These are phyloP conservation scores for Cephus pygmeus DNA, from an alignment of 2,888 invertebrate genomes.

Conservation along the genomic window DNA sequence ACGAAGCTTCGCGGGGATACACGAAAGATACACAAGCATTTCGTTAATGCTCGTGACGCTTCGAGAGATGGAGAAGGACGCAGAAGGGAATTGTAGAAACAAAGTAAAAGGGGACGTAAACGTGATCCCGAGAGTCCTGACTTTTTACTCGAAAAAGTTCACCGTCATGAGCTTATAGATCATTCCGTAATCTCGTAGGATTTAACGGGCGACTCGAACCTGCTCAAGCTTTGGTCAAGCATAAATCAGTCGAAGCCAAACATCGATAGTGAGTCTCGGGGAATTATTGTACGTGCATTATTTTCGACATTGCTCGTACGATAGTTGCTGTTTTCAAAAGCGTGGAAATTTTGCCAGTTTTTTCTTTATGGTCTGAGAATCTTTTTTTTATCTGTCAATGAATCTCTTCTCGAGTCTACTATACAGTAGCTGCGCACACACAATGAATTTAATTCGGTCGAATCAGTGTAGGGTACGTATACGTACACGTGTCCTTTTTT, in stretches of 20 bases:
- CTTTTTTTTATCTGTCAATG: background rate
- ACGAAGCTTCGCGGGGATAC: background rate
- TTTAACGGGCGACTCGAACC: background rate
- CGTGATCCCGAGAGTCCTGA: background rate
- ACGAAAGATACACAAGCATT: background rate
- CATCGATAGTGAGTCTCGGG: background rate
- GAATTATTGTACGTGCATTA: background rate
- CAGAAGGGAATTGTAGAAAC: background rate
- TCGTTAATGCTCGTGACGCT: background rate
- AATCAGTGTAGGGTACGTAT: background rate
- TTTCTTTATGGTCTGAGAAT: background rate
- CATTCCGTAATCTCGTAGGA: background rate
- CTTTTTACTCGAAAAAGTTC: background rate
- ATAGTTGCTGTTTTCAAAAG: background rate
- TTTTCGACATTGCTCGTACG: background rate
- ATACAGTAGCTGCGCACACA: background rate
- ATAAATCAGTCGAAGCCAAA: background rate
- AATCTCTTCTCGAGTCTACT: background rate
- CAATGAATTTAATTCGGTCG: background rate
- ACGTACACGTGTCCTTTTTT: background rate
- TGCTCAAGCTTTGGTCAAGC: background rate
- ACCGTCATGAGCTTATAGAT: background rate
- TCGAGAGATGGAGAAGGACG: background rate
- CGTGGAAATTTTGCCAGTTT: background rate
- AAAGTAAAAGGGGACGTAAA: background rate